Evolutionary conservation across 1,140 invertebrate genomes (phyloP), one percentile per base, ranked within the genome.

Genomic region (Drosophila punjabiensis): DNA sequence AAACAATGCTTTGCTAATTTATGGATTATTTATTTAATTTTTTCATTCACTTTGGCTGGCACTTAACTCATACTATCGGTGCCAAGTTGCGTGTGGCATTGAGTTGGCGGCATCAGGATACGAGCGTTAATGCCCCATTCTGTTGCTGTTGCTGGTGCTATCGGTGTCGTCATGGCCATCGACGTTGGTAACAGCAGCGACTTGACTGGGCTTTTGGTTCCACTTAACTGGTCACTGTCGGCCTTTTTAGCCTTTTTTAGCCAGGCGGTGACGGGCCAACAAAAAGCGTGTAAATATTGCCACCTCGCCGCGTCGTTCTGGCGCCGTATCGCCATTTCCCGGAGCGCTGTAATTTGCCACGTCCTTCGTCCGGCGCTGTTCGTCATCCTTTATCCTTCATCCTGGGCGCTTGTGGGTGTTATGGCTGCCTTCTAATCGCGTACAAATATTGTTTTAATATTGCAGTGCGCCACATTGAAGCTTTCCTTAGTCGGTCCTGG

Each of bases 391-490:
- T 55, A 45, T 60, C 45, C 70, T 39, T n/a, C 14, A 52, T 62
- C 60, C 28, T 69, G 33, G 63, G 35, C 24, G 43, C 28, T 61
- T 50, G 65, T n/a, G 35, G 59, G 67, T 56, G 63, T 62, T 53
- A 41, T 71, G 43, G 45, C 56, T 64, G 65, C 64, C 84, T 55
- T 69, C 76, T 83, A 83, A 80, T 80, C 71, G 84, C 45, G 59
- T 58, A 65, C 74, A 89, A 88, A 89, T 88, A 89, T 88, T 89
- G 63, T 89, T 87, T 84, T 87, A 89, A 89, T 89, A 88, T 47
- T 71, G 65, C 50, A 68, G 24, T 41, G 35, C 20, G 56, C 39
- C 20, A 61, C 55, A 79, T 82, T 87, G 58, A 88, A 67, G 62
- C 37, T 69, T 79, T 86, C 70, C 39, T 65, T 61, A 66, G 48